phyloP scores from a whole-genome alignment of 1,140 invertebrate species.

The Eulimnadia texana region DNA sequence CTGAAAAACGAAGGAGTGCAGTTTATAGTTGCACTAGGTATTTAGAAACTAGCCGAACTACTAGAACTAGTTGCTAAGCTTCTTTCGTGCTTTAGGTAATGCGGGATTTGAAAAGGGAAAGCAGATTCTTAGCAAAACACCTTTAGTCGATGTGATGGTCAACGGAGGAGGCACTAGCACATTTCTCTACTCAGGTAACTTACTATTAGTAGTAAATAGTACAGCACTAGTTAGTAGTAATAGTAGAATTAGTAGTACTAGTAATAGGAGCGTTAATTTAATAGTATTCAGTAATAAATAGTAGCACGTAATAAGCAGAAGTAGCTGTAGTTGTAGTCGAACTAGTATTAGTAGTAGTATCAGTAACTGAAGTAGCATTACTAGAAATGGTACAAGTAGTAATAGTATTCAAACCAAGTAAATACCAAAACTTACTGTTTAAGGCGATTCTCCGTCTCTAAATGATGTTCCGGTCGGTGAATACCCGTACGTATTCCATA shows the following conservation, averaged over 20 bases:
- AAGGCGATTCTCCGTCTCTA: not conserved
- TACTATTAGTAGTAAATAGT: not conserved
- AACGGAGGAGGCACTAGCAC: conserved; percentile 6
- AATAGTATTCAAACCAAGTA: not conserved
- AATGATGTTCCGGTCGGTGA: not conserved
- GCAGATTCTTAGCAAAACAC: not conserved
- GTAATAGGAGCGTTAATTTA: not conserved
- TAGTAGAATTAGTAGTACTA: not conserved
- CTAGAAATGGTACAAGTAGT: not conserved
- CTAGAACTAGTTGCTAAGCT: not conserved
- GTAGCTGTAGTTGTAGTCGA: not conserved
- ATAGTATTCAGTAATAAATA: no score
- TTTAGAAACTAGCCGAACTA: not conserved
- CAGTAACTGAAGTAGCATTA: not conserved
- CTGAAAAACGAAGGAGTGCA: not conserved
- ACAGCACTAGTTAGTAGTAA: not conserved
- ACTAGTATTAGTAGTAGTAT: not conserved
- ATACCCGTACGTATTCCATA: not conserved
- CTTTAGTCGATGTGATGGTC: not conserved
- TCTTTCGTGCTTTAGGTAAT: not conserved
- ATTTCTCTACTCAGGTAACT: conserved; percentile 12
- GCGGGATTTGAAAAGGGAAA: not conserved
- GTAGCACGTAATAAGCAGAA: no score
- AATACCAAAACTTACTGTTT: not conserved
- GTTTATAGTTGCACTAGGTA: conserved; percentile 6